Evolutionary conservation across 92 coral and sea anemone genomes (phyloP).

Genomic region (Phenganax marumi): DNA sequence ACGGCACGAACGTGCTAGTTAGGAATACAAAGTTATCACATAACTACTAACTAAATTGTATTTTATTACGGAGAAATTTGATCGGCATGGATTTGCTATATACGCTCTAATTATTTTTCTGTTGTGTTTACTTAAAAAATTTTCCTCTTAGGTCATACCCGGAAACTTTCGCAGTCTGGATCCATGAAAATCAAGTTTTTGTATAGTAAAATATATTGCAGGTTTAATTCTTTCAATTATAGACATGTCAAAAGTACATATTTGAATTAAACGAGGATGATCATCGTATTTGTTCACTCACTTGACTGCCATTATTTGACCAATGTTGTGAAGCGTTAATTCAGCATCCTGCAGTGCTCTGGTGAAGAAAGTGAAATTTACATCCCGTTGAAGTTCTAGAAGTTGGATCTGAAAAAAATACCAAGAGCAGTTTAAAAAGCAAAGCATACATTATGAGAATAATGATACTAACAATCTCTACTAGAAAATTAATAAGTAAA

Average conservation of each 20-base stretch:
- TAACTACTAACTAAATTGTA: neutral
- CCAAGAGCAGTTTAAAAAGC: too few species aligned
- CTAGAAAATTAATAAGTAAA: too few species aligned
- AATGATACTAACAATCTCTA: too few species aligned
- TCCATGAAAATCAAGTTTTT: too few species aligned
- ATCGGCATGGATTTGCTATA: too few species aligned
- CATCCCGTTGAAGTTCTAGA: constrained; percentile 92
- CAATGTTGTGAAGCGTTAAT: constrained; percentile 67
- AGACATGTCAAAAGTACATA: too few species aligned
- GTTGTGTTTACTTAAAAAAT: too few species aligned
- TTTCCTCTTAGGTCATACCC: too few species aligned
- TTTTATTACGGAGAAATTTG: constrained; percentile 3
- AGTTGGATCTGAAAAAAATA: constrained; percentile 67
- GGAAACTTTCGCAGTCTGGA: too few species aligned
- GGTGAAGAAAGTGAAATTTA: constrained; percentile 81
- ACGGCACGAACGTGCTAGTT: neutral
- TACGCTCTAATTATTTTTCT: too few species aligned
- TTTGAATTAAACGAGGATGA: neutral
- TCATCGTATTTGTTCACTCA: constrained; percentile 7
- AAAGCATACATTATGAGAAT: neutral
- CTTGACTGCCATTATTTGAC: constrained; percentile 65
- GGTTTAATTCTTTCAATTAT: too few species aligned
- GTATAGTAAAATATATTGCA: too few species aligned
- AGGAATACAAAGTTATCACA: neutral
- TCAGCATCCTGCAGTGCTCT: constrained; percentile 86